Percentiles rank a stretch among this genome's conserved stretches.
These are phyloP conservation scores for Passer domesticus DNA, from an alignment of 2,113 vertebrate species.

Conservation along the genomic window DNA sequence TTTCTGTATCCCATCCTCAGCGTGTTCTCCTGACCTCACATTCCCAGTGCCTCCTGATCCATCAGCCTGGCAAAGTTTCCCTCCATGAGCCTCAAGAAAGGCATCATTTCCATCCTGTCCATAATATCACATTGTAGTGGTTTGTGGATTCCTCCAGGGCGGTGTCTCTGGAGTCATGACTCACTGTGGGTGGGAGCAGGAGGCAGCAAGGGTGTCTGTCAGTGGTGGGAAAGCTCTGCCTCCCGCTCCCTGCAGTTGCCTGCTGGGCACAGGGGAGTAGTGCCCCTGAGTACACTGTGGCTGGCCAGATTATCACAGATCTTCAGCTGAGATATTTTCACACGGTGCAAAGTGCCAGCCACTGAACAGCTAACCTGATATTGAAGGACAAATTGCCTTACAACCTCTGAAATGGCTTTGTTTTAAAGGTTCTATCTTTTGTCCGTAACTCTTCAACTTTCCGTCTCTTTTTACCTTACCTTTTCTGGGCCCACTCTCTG, in stretches of 20 bases:
- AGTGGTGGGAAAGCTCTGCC: neutral
- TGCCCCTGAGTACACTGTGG: fast-evolving
- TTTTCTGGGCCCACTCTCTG: neutral
- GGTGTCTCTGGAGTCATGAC: neutral
- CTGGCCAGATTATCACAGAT: constrained; percentile 14
- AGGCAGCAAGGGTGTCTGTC: neutral
- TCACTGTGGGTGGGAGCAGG: neutral
- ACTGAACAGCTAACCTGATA: constrained; percentile 37
- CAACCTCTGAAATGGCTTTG: constrained; percentile 44
- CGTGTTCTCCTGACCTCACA: neutral
- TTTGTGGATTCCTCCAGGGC: neutral
- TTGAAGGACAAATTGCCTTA: neutral
- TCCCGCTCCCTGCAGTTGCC: neutral
- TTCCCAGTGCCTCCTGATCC: neutral
- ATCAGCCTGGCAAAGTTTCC: neutral
- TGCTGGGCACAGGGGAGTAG: neutral
- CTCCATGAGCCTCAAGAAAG: neutral
- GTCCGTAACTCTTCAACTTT: neutral
- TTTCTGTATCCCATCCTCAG: neutral
- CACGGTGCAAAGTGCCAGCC: constrained; percentile 47
- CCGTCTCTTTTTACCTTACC: constrained; percentile 34
- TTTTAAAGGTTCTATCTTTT: constrained; percentile 34
- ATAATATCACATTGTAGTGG: neutral
- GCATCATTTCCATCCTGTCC: neutral
- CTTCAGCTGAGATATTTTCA: constrained; percentile 48